Base-by-base conservation (phyloP, 2,888 invertebrate genomes). In the Cephus nigrinus region DNA sequence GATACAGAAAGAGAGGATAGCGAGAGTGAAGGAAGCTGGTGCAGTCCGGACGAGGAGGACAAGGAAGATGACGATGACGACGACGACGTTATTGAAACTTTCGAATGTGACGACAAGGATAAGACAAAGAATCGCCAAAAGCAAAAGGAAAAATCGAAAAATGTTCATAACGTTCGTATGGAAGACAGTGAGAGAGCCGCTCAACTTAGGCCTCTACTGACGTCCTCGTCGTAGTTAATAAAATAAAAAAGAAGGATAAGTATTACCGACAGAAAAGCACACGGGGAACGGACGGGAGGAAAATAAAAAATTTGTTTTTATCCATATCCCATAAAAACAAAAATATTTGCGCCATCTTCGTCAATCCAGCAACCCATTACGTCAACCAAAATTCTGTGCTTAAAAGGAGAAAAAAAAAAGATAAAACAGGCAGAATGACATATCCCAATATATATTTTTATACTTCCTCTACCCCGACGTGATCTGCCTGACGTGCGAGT, bases 361-460 rank as follows among this genome's bases (percentile, higher is more conserved):
- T 23, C 5, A 23, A 55, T 9, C 9, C 55, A 55, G 23, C 55
- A 1, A 23, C 23, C 23, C 9, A 55, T 23, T 55, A 23, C 9
- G 23, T 23, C 23, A 23, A 15, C 5, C 23, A 9, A 55, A 23
- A 23, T 55, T 55, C 1, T 5, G 23, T 23, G 9, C 9, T 15
- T 55, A 34, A 30, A 23, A 1, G 35, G 12, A 35, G 35, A 12
- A 73, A 9, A 34, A 5, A 5, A 71, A 71, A 33, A 32, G 30
- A 33, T 32, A 71, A 71, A 71, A 71, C 15, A 71, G 78, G 82
- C 80, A 79, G 82, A 82, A 82, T 78, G 83, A 89, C 89, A 89
- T 90, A 89, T 90, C 89, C 84, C 83, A 81, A 88, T 86, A 85
- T 86, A 89, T 89, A 89, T 90, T 89, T 89, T 89, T 89, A 82